These are phyloP conservation scores for Campopleginae sp. DNA, from an alignment of 2,888 invertebrate genomes.

Conservation along the genomic window DNA sequence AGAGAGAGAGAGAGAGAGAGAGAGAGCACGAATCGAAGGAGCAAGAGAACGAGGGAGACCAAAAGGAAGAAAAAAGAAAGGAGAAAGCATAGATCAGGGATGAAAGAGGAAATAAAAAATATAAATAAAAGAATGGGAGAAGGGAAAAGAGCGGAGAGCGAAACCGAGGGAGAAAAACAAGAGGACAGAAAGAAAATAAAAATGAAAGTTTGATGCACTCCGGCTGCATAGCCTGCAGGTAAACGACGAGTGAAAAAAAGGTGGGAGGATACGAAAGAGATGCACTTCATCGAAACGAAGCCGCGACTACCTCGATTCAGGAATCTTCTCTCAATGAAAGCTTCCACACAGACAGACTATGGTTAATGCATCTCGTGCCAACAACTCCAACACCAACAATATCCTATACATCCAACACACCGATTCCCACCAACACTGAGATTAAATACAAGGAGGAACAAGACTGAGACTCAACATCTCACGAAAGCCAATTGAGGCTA, in stretches of 20 bases:
- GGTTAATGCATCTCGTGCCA: constrained; percentile 43
- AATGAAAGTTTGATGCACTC: constrained; percentile 62
- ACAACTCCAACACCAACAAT: constrained; percentile 4
- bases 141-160: background rate
- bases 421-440: constrained; percentile 8
- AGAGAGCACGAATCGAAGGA: background rate
- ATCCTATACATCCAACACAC: constrained; percentile 19
- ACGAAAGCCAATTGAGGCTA: constrained; percentile 56
- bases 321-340: constrained; percentile 65
- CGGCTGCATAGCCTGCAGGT: constrained; percentile 42
- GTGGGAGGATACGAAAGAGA: constrained; percentile 30
- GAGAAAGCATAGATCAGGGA: constrained; percentile 8
- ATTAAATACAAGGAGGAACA: constrained; percentile 19
- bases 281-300: constrained; percentile 54
- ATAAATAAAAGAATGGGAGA: constrained; percentile 49
- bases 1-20: background rate
- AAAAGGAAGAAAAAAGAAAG: background rate
- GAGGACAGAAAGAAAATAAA: constrained; percentile 51
- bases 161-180: background rate
- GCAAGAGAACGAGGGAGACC: background rate
- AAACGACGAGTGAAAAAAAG: constrained; percentile 20
- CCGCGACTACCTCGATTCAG: constrained; percentile 58
- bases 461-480: constrained; percentile 32
- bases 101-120: background rate
- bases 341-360: constrained; percentile 40